phyloP scores from a whole-genome alignment of 2,113 vertebrate species.

The Origma solitaria region DNA sequence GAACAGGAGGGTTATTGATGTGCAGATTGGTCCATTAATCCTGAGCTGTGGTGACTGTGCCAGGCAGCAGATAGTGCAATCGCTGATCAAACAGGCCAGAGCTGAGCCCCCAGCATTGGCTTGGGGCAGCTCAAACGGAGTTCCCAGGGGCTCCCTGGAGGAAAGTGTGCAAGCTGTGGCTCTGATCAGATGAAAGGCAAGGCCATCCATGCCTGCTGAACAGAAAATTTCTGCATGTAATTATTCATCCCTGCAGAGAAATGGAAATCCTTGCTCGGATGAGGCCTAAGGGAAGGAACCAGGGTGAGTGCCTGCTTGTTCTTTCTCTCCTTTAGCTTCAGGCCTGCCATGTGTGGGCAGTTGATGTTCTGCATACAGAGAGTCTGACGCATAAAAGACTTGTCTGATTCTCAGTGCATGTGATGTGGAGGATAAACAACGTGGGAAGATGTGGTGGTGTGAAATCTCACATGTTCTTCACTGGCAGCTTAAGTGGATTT shows the following conservation, averaged over 20 bases:
- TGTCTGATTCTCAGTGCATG: background rate
- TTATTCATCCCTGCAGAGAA: background rate
- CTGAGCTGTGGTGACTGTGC: background rate
- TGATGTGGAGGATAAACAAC: background rate
- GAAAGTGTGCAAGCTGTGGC: background rate
- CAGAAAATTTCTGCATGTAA: background rate
- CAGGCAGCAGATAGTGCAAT: background rate
- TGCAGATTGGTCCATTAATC: background rate
- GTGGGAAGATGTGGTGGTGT: constrained; percentile 17
- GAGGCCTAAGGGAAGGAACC: background rate
- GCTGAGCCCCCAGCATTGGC: background rate
- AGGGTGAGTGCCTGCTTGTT: background rate
- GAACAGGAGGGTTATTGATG: background rate
- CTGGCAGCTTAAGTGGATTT: background rate
- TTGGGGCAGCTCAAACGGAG: background rate
- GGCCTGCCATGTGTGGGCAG: background rate
- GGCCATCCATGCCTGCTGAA: background rate
- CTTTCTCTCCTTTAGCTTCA: background rate
- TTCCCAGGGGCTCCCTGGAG: background rate
- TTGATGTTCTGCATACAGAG: background rate
- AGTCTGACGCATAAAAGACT: background rate
- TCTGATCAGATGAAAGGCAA: background rate
- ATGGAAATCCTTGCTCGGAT: background rate
- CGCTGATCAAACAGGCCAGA: background rate
- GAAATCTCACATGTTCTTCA: background rate